phyloP scores from a whole-genome alignment of 2,888 invertebrate genomes.

The Notodonta dromedarius region DNA sequence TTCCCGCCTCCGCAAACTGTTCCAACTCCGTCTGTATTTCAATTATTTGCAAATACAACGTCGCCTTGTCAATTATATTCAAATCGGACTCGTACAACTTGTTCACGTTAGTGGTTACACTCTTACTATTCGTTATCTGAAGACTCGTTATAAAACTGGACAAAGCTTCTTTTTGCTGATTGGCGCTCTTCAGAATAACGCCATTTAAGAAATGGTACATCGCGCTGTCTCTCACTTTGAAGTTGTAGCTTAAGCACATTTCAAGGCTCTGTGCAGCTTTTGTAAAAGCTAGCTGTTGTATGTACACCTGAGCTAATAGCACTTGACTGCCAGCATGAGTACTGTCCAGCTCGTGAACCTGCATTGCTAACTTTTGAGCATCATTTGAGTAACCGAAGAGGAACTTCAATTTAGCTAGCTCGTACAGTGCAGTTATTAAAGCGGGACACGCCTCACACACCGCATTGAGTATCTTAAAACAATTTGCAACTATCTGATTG shows the following conservation, averaged over 20 bases:
- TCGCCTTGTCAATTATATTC: slow-evolving; percentile 90
- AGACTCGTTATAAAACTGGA: slow-evolving; percentile 91
- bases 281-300: slow-evolving; percentile 87
- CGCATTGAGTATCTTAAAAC: slow-evolving; percentile 87
- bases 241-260: slow-evolving; percentile 95
- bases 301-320: slow-evolving; percentile 93
- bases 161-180: slow-evolving; percentile 88
- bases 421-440: slow-evolving; percentile 86
- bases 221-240: slow-evolving; percentile 95
- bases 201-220: slow-evolving; percentile 95
- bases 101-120: slow-evolving; percentile 48
- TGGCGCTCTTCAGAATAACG: slow-evolving; percentile 90
- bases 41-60: slow-evolving; percentile 94
- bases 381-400: slow-evolving; percentile 90
- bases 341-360: slow-evolving; percentile 90
- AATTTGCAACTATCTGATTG: slow-evolving; percentile 79
- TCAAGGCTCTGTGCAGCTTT: slow-evolving; percentile 95
- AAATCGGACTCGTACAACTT: slow-evolving; percentile 74
- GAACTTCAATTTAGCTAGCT: slow-evolving; percentile 92
- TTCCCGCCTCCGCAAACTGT: slow-evolving; percentile 91
- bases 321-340: slow-evolving; percentile 93
- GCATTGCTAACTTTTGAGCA: slow-evolving; percentile 88
- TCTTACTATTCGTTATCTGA: slow-evolving; percentile 83
- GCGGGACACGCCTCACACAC: slow-evolving; percentile 93
- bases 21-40: slow-evolving; percentile 88